Base-by-base conservation (phyloP, 92 coral and sea anemone species). In the Diadumene lineata region DNA sequence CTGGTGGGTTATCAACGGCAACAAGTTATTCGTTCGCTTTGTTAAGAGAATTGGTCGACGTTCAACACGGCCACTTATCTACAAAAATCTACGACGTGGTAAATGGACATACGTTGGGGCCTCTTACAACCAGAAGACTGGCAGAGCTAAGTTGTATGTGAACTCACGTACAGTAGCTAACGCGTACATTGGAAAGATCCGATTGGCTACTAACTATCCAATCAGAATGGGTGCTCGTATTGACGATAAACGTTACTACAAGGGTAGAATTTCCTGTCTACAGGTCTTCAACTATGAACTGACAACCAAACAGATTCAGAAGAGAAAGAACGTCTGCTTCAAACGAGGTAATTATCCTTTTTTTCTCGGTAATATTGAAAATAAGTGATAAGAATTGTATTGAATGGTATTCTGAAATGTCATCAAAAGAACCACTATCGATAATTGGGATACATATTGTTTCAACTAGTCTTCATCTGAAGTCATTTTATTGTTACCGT, bases 231-330 rank as follows among this genome's bases (percentile, higher is more conserved):
- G 92, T 24, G 85, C 81, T 55, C 83, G 86, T 75, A 79, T 85
- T 1, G 87, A 88, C 0, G 89, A 87, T 58, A 72, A 63, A 43
- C 84, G 91, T 51, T 60, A 82, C 22, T 84, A 62, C 77, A 76
- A 82, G 19, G 96, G 96, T 1, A 72, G 76, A 51, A 68, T 90
- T 15, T 79, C 92, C 8, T 90, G 96, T 68, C 80, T 90, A 69
- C 92, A 90, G 56, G 83, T 90, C 44, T 90, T 83, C 46, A 90
- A 83, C 69, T 77, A 84, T 17, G 89, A 88, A n/a, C 79, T 90
- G 25, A 71, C 63, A 1, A 26, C 53, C 23, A 31, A 65, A 23
- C 74, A 80, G 68, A 78, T 84, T 19, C 38, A 50, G 11, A 43
- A 63, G 43, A 61, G 90, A 23, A 79, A 81, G 63, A 75, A 78